Conservation (phyloP, 2,113 vertebrate species). For the Rhynchomys soricoides region DNA sequence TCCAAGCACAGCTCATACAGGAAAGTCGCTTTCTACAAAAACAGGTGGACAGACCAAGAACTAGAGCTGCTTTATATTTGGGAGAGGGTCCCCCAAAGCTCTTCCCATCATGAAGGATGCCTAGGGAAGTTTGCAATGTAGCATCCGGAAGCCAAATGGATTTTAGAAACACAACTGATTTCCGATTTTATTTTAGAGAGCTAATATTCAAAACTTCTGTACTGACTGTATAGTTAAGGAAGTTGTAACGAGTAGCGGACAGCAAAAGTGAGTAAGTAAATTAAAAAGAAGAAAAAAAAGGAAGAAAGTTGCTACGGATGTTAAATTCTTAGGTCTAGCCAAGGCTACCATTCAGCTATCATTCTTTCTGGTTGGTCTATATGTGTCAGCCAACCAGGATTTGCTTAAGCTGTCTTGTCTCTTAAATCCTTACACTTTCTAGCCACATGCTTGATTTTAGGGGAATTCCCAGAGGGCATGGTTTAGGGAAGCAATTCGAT, state of each 20-base stretch:
- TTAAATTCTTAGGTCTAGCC: background rate
- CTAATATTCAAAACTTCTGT: background rate
- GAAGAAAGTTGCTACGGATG: background rate
- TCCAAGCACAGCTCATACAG: background rate
- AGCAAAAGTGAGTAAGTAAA: background rate
- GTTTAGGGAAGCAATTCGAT: background rate
- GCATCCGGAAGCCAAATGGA: background rate
- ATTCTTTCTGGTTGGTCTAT: background rate
- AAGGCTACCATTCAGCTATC: background rate
- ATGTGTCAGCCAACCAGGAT: background rate
- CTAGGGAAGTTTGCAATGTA: background rate
- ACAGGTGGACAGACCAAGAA: background rate
- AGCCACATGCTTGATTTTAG: background rate
- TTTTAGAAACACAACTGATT: background rate
- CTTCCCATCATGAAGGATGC: too few relatives aligned
- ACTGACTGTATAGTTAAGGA: background rate
- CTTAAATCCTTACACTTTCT: background rate
- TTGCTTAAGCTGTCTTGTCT: background rate
- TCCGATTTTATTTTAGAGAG: background rate
- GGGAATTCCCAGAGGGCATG: fast-evolving
- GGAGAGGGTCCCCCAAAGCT: background rate
- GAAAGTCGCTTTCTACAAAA: background rate
- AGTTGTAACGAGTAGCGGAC: background rate
- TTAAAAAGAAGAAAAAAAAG: background rate
- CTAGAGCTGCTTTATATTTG: background rate